Conservation (phyloP, 2,888 invertebrate genomes). For the Colletes collaris region DNA sequence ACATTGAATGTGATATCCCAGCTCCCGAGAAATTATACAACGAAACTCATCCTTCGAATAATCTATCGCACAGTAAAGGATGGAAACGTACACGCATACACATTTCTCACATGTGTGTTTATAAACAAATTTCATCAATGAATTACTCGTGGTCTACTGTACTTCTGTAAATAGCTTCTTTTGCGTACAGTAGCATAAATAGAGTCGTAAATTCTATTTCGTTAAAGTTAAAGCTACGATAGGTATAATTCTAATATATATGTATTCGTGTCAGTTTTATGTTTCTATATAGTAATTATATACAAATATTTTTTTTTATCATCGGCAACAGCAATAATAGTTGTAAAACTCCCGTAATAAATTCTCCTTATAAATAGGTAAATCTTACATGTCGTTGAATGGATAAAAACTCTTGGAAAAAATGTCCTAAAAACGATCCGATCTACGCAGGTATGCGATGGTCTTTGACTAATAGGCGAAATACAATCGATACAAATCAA, state of each 20-base stretch:
- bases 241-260: conserved; percentile 48
- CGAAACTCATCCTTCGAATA: conserved; percentile 9
- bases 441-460: conserved; percentile 9
- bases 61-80: conserved; percentile 28
- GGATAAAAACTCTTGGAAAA: conserved; percentile 58
- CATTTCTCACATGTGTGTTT: background rate
- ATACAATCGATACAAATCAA: conserved; percentile 10
- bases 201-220: conserved; percentile 51
- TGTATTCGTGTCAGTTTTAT: conserved; percentile 46
- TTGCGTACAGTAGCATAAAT: conserved; percentile 30
- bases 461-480: conserved; percentile 2
- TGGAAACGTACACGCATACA: conserved; percentile 23
- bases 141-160: conserved; percentile 23
- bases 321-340: conserved; percentile 57
- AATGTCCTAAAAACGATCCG: conserved; percentile 48
- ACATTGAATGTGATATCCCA: conserved; percentile 36
- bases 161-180: conserved; percentile 31
- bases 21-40: conserved; percentile 15
- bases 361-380: conserved; percentile 63
- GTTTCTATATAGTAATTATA: conserved; percentile 54
- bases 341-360: conserved; percentile 55
- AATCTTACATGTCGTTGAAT: conserved; percentile 57
- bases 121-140: conserved; percentile 18
- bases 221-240: conserved; percentile 54
- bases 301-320: conserved; percentile 60